These are phyloP conservation scores for Andrena fulva DNA, from an alignment of 2,888 invertebrate species.

Conservation along the genomic window DNA sequence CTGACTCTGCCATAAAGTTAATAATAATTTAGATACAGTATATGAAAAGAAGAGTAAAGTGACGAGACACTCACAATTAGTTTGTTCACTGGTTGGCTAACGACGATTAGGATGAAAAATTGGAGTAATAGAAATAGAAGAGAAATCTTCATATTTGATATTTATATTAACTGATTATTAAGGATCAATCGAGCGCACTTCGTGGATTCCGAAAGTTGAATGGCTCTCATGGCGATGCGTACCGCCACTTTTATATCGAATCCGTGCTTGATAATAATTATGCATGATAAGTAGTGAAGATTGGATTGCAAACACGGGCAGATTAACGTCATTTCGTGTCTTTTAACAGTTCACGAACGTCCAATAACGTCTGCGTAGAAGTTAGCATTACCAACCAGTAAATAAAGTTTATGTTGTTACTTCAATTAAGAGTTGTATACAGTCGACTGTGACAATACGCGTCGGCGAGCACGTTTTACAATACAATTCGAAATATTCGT, in stretches of 20 bases:
- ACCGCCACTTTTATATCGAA: slow-evolving; percentile 58
- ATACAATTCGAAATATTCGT: slow-evolving; percentile 4
- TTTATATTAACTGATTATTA: slow-evolving; percentile 11
- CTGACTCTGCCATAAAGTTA: not conserved
- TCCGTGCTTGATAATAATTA: slow-evolving; percentile 58
- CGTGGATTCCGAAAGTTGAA: slow-evolving; percentile 31
- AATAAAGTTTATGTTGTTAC: slow-evolving; percentile 21
- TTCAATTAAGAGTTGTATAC: slow-evolving; percentile 20
- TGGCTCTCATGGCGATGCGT: slow-evolving; percentile 16
- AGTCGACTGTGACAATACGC: slow-evolving; percentile 6
- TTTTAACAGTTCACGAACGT: slow-evolving; percentile 15
- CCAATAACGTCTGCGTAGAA: slow-evolving; percentile 1
- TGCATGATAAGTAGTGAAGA: slow-evolving; percentile 33
- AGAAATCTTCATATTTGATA: slow-evolving; percentile 27
- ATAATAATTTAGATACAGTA: not conserved
- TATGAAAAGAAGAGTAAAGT: not conserved
- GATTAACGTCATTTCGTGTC: slow-evolving; percentile 44
- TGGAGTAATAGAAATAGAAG: slow-evolving; percentile 13
- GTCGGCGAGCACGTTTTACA: slow-evolving; percentile 33
- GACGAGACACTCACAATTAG: slow-evolving; percentile 32
- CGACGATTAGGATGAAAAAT: not conserved
- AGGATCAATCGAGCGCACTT: slow-evolving; percentile 7
- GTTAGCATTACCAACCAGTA: slow-evolving; percentile 9
- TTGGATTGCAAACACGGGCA: not conserved
- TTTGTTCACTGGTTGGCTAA: slow-evolving; percentile 38